Conservation (phyloP, 1,140 invertebrate species). For the Diploscapter pachys region DNA sequence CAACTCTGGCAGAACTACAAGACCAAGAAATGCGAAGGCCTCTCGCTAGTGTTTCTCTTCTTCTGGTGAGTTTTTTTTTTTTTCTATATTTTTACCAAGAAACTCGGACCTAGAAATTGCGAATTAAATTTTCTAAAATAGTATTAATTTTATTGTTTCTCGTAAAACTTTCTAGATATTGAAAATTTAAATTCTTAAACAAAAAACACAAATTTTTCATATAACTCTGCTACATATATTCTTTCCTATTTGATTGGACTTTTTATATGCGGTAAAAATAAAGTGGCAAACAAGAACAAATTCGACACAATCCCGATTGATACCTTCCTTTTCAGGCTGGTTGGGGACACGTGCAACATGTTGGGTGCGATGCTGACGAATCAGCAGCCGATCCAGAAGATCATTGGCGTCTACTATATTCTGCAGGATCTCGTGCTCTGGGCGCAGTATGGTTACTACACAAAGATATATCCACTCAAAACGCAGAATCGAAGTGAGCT, state of each 20-base stretch:
- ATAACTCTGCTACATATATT: slow-evolving; percentile 1
- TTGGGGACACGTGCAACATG: slow-evolving; percentile 58
- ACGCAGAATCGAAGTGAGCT: slow-evolving; percentile 5
- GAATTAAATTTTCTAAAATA: no score
- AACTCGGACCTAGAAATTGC: no score
- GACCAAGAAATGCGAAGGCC: slow-evolving; percentile 36
- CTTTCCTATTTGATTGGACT: neutral
- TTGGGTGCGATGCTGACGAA: slow-evolving; percentile 56
- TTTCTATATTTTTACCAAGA: neutral
- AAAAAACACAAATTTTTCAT: neutral
- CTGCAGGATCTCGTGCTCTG: slow-evolving; percentile 55
- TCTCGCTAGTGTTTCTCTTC: slow-evolving; percentile 38
- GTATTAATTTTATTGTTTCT: no score
- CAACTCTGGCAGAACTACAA: slow-evolving; percentile 41
- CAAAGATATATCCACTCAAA: slow-evolving; percentile 43
- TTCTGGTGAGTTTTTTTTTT: slow-evolving; percentile 32
- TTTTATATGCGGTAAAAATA: neutral
- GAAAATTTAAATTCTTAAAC: no score
- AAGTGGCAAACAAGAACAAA: neutral
- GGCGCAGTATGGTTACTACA: slow-evolving; percentile 51
- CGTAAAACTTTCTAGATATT: no score
- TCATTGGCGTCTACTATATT: slow-evolving; percentile 59
- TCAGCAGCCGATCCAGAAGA: slow-evolving; percentile 57
- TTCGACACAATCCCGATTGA: neutral
- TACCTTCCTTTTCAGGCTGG: slow-evolving; percentile 37